A percentile compares a stretch with the other conserved stretches of the same genome.
These are phyloP conservation scores for Sus scrofa DNA, from an alignment of 2,113 vertebrate genomes.

Conservation along the genomic window DNA sequence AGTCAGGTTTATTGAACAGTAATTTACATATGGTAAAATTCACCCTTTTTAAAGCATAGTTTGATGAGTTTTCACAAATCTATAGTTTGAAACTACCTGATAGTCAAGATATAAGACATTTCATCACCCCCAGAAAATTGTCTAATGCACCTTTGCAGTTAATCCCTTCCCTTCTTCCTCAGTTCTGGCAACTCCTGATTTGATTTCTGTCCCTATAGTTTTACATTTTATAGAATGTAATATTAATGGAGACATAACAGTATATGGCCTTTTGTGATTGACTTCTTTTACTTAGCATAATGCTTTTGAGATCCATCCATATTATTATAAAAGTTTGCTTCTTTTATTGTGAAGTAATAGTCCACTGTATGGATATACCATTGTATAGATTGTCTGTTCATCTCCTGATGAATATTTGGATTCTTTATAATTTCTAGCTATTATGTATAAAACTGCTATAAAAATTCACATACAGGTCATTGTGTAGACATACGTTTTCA, in stretches of 20 bases:
- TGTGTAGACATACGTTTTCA: background rate
- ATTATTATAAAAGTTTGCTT: background rate
- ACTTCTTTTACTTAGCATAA: background rate
- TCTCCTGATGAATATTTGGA: too few relatives aligned
- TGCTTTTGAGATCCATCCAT: background rate
- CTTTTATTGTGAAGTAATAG: background rate
- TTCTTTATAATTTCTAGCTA: background rate
- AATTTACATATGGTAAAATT: background rate
- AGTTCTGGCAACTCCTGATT: background rate
- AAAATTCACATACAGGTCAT: background rate
- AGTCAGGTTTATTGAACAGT: background rate
- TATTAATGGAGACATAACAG: background rate
- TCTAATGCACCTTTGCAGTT: background rate
- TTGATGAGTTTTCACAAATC: background rate
- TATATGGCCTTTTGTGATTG: background rate
- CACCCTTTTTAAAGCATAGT: background rate
- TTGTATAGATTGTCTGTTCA: background rate
- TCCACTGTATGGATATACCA: background rate
- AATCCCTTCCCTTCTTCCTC: background rate
- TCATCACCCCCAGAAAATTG: background rate
- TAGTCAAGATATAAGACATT: constrained; percentile 12
- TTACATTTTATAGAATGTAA: background rate
- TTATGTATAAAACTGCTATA: constrained; percentile 14
- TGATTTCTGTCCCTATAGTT: background rate
- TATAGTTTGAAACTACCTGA: background rate